Base-by-base conservation (phyloP, 1,140 invertebrate species). In the Listronotus bonariensis region DNA sequence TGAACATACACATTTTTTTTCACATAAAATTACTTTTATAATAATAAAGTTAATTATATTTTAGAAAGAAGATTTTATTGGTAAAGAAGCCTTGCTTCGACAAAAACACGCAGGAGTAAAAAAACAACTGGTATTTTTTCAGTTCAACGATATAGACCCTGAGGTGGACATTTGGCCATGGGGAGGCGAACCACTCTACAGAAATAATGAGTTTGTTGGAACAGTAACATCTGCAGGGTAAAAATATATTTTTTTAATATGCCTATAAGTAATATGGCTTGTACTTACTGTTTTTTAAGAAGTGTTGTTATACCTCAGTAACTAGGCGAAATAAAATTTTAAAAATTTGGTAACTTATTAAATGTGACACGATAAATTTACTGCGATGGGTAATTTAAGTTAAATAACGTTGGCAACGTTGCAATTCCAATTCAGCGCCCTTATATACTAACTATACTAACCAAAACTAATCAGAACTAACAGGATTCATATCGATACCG, bases 181-280 rank as follows among this genome's bases (percentile, higher is more conserved):
- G 87, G 90, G 91, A 40, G 87, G 88, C 40, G 92, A 94, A 75
- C 89, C 91, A 0, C 83, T 94, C 58, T 94, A 88, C 77, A 78
- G 85, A 57, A 83, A 88, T 68, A 84, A 84, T 26, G 80, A 86
- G 74, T 88, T 84, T 78, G 87, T 88, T 46, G 92, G 92, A n/a
- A 84, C 84, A 20, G 86, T 89, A 10, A 92, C 90, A 12, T 91
- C 89, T n/a, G 86, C 87, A 48, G 87, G 88, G 73, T 93, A 87
- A 62, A 67, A 61, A 32, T 7, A 38, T 15, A 3, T 43, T 36
- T 17, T 57, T 17, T 18, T 43, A 49, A 11, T 20, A 51, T 32
- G 26, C 10, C 6, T 11, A 14, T 36, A 36, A 32, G 14, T 32
- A 32, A 14, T 53, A 32, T 3, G 12, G 4, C 18, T 15, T 2